A percentile compares a stretch with the other conserved stretches of the same genome.
Conservation (phyloP, 2,113 vertebrate species). For the Nycticebus coucang region DNA sequence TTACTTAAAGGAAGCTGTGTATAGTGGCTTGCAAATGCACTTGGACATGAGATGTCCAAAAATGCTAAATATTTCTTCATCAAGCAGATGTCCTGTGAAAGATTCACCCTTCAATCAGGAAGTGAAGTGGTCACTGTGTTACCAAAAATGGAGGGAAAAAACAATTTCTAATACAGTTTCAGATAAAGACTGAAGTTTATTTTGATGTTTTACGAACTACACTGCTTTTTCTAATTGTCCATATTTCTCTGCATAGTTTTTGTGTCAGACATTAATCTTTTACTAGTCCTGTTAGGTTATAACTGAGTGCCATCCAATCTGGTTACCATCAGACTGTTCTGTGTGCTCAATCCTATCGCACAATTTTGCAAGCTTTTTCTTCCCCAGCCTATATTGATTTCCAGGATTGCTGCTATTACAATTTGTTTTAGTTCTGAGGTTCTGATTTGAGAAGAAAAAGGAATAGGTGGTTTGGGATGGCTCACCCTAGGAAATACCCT, state of each 20-base stretch:
- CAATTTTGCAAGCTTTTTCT: background rate
- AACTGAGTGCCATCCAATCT: background rate
- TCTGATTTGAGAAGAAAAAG: background rate
- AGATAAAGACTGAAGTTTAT: background rate
- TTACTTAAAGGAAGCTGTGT: background rate
- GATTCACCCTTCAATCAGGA: background rate
- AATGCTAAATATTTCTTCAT: background rate
- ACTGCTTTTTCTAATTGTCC: background rate
- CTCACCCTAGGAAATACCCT: background rate
- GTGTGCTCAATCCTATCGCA: background rate
- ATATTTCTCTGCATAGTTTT: background rate
- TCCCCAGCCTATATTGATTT: background rate
- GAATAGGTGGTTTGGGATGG: background rate
- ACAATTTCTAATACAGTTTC: background rate
- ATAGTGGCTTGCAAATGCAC: background rate
- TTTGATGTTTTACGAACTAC: background rate
- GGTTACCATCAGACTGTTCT: background rate
- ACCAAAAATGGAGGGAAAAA: background rate
- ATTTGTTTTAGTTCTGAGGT: background rate
- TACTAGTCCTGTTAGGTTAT: background rate
- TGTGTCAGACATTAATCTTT: background rate
- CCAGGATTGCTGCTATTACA: background rate
- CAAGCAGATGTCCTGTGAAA: background rate
- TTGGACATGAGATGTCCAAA: background rate
- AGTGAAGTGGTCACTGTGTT: background rate